These are phyloP conservation scores for Pelobates cultripes DNA, from an alignment of 2,797 vertebrate species.

Conservation along the genomic window DNA sequence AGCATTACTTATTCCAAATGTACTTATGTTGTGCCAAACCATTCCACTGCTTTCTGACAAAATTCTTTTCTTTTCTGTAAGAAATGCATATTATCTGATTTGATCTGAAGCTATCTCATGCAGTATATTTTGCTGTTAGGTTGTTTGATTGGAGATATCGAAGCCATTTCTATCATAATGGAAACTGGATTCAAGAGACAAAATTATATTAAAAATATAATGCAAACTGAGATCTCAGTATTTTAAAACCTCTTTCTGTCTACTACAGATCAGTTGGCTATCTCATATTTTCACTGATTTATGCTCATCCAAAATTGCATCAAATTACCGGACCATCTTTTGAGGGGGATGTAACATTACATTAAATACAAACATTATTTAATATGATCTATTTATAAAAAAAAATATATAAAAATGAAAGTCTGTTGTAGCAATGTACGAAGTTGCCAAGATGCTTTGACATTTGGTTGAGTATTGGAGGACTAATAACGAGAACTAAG, in stretches of 20 bases:
- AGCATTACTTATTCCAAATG: conserved; percentile 18
- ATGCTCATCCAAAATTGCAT: no score
- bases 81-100: conserved; percentile 35
- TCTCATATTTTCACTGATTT: no score
- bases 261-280: neutral
- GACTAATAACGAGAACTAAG: no score
- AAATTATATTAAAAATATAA: conserved; percentile 8
- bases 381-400: no score
- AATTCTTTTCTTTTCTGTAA: conserved; percentile 36
- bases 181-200: conserved; percentile 24
- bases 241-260: neutral
- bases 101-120: conserved; percentile 36
- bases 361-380: no score
- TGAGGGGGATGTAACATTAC: no score
- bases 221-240: conserved; percentile 13
- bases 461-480: no score
- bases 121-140: conserved; percentile 33
- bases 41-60: conserved; percentile 38
- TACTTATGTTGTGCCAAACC: conserved; percentile 27
- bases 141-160: conserved; percentile 43
- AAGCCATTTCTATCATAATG: conserved; percentile 29
- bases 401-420: no score
- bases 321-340: no score
- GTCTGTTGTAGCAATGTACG: no score
- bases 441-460: no score